Conservation (phyloP, 2,888 invertebrate species). For the Rugalucina vietnamica region DNA sequence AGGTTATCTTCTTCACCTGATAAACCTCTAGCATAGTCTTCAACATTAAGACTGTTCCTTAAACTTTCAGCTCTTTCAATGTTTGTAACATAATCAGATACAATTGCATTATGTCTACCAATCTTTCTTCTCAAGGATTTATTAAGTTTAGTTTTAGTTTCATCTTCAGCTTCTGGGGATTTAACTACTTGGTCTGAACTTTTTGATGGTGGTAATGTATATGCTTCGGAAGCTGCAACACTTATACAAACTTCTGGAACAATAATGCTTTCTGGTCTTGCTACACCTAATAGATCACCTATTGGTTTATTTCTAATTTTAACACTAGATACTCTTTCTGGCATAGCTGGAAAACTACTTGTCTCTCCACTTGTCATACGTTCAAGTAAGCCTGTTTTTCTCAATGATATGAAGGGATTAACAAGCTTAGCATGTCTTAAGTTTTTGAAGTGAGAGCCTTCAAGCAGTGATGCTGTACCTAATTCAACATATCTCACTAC, state of each 20-base stretch:
- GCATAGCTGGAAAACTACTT: not conserved
- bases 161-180: not conserved
- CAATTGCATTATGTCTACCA: not conserved
- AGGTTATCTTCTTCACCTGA: not conserved
- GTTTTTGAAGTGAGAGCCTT: conserved; percentile 57
- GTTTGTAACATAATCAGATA: not conserved
- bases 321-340: too few relatives aligned
- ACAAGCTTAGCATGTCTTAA: conserved; percentile 54
- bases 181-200: not conserved
- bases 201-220: not conserved
- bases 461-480: conserved; percentile 47
- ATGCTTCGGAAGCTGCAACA: not conserved
- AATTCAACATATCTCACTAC: conserved; percentile 6
- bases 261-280: not conserved
- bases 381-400: not conserved
- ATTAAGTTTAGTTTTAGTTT: not conserved
- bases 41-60: not conserved
- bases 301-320: not conserved
- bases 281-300: not conserved
- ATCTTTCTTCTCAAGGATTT: not conserved
- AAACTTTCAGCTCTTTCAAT: not conserved
- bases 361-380: not conserved
- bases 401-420: conserved; percentile 22
- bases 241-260: not conserved
- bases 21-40: not conserved